These are phyloP conservation scores for Lordiphosa mommai DNA, from an alignment of 1,140 invertebrate genomes.

Conservation along the genomic window DNA sequence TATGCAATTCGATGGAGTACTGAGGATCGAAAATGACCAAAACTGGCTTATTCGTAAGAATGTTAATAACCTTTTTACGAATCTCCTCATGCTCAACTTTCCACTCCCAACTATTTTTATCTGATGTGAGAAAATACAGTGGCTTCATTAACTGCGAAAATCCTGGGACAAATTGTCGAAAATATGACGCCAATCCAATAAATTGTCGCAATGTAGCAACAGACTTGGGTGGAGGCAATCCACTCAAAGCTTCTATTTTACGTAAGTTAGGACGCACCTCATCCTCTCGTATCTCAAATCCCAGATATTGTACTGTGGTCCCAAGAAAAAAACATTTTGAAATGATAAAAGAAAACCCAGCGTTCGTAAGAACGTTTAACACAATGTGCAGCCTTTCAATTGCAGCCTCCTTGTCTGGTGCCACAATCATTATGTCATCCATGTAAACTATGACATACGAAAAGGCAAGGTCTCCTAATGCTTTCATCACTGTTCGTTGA, in stretches of 20 bases:
- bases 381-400: neutral
- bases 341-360: slow-evolving; percentile 5
- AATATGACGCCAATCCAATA: neutral
- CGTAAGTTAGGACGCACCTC: slow-evolving; percentile 1
- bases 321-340: slow-evolving; percentile 4
- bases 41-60: slow-evolving; percentile 6
- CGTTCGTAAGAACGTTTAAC: slow-evolving; percentile 3
- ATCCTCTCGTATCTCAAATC: slow-evolving; percentile 3
- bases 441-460: neutral
- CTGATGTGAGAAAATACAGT: neutral
- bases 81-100: neutral
- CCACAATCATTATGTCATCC: neutral
- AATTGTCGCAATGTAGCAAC: neutral
- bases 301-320: slow-evolving; percentile 2
- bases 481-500: too few species aligned
- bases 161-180: neutral
- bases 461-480: neutral
- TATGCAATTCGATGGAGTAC: slow-evolving; percentile 1
- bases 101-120: neutral
- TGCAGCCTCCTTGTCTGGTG: neutral
- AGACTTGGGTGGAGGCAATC: slow-evolving; percentile 1
- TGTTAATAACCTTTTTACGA: neutral
- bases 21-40: slow-evolving; percentile 2
- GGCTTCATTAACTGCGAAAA: neutral
- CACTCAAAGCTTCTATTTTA: neutral